A percentile compares a stretch with the other conserved stretches of the same genome.
phyloP scores from a whole-genome alignment of 2,797 vertebrate genomes.

The Neomorphus geoffroyi region DNA sequence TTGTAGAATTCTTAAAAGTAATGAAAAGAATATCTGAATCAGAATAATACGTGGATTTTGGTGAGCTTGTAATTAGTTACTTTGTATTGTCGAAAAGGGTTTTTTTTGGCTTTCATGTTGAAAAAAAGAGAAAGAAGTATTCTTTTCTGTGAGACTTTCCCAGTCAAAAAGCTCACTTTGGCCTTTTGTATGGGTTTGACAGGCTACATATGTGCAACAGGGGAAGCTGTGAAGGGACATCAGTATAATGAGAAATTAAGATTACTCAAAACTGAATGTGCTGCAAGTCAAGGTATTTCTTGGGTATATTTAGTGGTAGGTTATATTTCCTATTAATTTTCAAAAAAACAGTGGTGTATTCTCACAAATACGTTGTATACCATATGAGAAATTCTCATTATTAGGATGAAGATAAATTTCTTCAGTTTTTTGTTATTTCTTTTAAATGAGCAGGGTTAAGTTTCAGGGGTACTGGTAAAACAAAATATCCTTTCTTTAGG shows the following conservation, averaged over 20 bases:
- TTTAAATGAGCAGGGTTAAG: not conserved
- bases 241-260: constrained; percentile 12
- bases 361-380: not conserved
- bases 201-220: not conserved
- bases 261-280: not conserved
- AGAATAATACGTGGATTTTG: constrained; percentile 65
- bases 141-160: constrained; percentile 24
- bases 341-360: not conserved
- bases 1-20: constrained; percentile 49
- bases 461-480: not conserved
- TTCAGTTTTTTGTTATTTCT: not conserved
- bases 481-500: not conserved
- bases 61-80: constrained; percentile 33
- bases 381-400: not conserved
- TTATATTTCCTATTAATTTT: not conserved
- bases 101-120: constrained; percentile 40
- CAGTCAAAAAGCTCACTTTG: not conserved
- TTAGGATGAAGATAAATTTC: not conserved
- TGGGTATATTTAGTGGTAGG: not conserved
- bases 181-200: not conserved
- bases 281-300: not conserved
- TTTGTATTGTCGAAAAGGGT: constrained; percentile 36
- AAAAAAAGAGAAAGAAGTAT: not conserved
- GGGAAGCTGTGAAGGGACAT: not conserved
- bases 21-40: constrained; percentile 64